Conservation (phyloP, 23 tunicate genomes). For the Diplosoma virens region DNA sequence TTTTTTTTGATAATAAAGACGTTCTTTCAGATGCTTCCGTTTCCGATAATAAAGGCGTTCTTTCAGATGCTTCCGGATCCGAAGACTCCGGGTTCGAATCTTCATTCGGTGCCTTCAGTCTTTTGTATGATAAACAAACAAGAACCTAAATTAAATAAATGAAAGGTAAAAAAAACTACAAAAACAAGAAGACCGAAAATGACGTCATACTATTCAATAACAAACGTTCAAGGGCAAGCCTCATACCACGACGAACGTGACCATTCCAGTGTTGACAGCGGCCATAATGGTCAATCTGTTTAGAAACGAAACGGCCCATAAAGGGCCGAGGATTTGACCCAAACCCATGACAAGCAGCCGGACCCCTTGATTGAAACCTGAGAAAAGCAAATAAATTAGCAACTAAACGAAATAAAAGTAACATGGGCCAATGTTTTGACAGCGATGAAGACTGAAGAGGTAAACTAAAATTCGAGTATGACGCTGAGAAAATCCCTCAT, state of each 20-base stretch:
- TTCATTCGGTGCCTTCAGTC: neutral
- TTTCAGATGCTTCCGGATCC: neutral
- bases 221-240: neutral
- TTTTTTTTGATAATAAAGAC: too few relatives aligned
- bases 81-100: neutral
- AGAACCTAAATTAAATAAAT: neutral
- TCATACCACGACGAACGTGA: constrained; percentile 14
- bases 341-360: constrained; percentile 40
- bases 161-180: too few relatives aligned
- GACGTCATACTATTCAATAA: too few relatives aligned
- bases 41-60: neutral
- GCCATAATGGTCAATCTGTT: constrained; percentile 34
- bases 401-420: too few relatives aligned
- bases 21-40: too few relatives aligned
- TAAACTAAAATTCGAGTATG: too few relatives aligned
- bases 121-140: neutral
- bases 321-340: constrained; percentile 72
- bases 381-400: too few relatives aligned
- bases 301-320: constrained; percentile 56
- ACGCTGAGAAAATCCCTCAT: too few relatives aligned
- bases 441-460: too few relatives aligned
- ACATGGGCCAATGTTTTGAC: too few relatives aligned
- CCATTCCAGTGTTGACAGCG: constrained; percentile 33
- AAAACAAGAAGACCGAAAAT: too few relatives aligned
- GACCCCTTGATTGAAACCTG: constrained; percentile 77